A percentile compares a stretch with the other conserved stretches of the same genome.
Conservation (phyloP, 2,888 invertebrate species). For the Galerucella nymphaeae region DNA sequence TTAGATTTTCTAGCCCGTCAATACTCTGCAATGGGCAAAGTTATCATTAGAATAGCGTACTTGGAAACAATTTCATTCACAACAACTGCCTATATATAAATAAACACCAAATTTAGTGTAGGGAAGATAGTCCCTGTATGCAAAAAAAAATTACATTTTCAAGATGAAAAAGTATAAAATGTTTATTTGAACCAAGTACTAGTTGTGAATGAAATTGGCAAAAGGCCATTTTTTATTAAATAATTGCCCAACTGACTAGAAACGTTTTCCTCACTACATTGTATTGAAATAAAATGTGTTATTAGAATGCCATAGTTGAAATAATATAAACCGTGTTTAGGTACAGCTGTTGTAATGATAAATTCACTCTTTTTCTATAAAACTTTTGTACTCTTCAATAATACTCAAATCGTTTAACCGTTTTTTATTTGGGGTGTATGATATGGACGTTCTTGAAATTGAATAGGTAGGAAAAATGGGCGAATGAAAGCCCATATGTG, state of each 20-base stretch:
- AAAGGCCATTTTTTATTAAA: slow-evolving; percentile 1
- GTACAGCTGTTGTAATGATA: slow-evolving; percentile 66
- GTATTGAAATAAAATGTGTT: slow-evolving; percentile 17
- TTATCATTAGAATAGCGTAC: slow-evolving; percentile 66
- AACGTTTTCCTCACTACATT: slow-evolving; percentile 19
- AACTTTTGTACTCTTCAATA: slow-evolving; percentile 26
- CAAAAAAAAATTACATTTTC: neutral
- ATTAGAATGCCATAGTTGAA: slow-evolving; percentile 53
- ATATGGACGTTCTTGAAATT: slow-evolving; percentile 41
- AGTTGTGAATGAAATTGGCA: neutral
- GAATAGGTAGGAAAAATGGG: slow-evolving; percentile 38
- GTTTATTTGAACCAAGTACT: neutral
- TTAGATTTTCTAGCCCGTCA: slow-evolving; percentile 54
- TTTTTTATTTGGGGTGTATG: slow-evolving; percentile 48
- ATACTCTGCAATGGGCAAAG: slow-evolving; percentile 57
- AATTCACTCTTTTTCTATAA: slow-evolving; percentile 56
- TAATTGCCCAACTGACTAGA: slow-evolving; percentile 33
- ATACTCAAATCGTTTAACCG: slow-evolving; percentile 35
- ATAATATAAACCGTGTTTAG: slow-evolving; percentile 48
- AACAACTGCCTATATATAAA: neutral
- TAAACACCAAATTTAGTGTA: no score
- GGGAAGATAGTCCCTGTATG: no score
- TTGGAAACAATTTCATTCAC: slow-evolving; percentile 38
- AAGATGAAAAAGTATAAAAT: neutral
- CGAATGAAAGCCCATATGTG: slow-evolving; percentile 51